These are phyloP conservation scores for Pseudobourletiella spinata DNA, from an alignment of 1,140 invertebrate genomes.

Conservation along the genomic window DNA sequence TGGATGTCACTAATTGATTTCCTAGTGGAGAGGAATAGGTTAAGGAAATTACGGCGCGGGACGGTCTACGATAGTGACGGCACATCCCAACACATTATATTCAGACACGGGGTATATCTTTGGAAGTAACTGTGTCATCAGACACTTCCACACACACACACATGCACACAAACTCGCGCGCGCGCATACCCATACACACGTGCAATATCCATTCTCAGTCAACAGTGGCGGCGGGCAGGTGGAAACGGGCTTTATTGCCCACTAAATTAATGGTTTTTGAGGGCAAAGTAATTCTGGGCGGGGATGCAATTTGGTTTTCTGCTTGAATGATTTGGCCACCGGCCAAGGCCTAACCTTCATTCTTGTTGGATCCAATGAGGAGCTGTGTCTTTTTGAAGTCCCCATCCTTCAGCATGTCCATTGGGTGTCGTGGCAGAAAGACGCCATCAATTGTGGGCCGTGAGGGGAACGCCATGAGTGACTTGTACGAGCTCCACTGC, in stretches of 20 bases:
- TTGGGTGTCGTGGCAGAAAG: slow-evolving; percentile 71
- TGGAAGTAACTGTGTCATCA: no score
- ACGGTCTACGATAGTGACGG: no score
- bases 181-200: not conserved
- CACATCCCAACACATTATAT: no score
- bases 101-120: no score
- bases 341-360: slow-evolving; percentile 59
- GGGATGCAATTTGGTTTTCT: slow-evolving; percentile 7
- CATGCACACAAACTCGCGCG: not conserved
- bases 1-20: no score
- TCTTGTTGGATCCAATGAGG: slow-evolving; percentile 74
- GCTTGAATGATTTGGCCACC: not conserved
- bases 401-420: slow-evolving; percentile 66
- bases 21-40: no score
- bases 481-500: slow-evolving; percentile 84
- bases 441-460: slow-evolving; percentile 78
- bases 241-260: slow-evolving; percentile 2
- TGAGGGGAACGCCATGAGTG: slow-evolving; percentile 77
- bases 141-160: not conserved
- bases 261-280: slow-evolving; percentile 9
- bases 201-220: not conserved
- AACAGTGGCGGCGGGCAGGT: no score
- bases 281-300: not conserved
- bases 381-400: slow-evolving; percentile 76
- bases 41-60: no score